Evolutionary conservation across 2,797 vertebrate species (phyloP).

Genomic region (Psittacula echo): DNA sequence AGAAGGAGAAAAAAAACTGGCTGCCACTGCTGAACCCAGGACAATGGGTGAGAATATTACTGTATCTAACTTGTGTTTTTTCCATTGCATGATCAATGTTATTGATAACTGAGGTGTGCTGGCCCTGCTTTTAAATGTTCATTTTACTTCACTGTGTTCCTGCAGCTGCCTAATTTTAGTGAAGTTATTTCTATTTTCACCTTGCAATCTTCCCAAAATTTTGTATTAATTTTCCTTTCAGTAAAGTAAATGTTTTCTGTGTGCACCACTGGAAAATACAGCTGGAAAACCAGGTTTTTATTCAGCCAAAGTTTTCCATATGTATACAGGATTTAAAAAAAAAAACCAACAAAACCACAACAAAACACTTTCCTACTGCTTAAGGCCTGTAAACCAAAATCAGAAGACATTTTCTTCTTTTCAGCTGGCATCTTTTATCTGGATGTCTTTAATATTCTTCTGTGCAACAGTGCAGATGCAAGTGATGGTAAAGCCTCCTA

Average conservation of each 20-base stretch:
- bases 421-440: not conserved
- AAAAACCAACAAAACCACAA: rapidly evolving
- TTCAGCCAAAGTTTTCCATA: not conserved
- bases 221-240: not conserved
- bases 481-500: not conserved
- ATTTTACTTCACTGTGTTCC: not conserved
- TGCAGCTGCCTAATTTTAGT: not conserved
- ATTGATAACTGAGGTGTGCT: not conserved
- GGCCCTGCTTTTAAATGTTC: not conserved
- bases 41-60: not conserved
- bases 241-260: not conserved
- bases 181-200: not conserved
- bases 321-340: not conserved
- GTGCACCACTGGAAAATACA: not conserved
- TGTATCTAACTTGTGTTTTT: not conserved
- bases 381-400: not conserved
- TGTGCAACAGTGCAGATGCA: not conserved
- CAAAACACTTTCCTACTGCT: not conserved
- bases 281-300: not conserved
- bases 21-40: too few relatives aligned
- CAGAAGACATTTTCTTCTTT: not conserved
- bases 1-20: too few relatives aligned
- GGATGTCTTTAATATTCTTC: not conserved
- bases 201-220: not conserved
- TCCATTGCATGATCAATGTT: not conserved